phyloP scores from a whole-genome alignment of 2,888 invertebrate species.

The Saturnia pavonia region DNA sequence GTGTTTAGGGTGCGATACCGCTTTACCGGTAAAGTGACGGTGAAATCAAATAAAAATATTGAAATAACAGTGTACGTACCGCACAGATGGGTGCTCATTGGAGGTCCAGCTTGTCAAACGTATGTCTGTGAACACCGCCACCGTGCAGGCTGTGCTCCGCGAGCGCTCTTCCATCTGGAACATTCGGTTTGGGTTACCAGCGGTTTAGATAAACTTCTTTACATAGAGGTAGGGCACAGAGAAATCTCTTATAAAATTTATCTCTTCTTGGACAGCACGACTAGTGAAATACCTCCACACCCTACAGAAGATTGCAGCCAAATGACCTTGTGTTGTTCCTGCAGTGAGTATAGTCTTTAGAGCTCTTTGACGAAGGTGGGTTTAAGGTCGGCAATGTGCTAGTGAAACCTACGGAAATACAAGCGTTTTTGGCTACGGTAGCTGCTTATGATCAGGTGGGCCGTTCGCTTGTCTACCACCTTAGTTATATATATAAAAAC shows the following conservation, averaged over 20 bases:
- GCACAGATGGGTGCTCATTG: conserved; percentile 56
- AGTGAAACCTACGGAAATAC: too few relatives aligned
- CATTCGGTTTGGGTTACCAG: conserved; percentile 57
- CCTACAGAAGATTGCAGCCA: too few relatives aligned
- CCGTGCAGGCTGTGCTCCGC: conserved; percentile 65
- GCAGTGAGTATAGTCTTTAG: too few relatives aligned
- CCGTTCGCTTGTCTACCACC: too few relatives aligned
- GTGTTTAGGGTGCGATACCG: neutral
- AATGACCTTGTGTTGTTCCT: too few relatives aligned
- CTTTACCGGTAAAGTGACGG: neutral
- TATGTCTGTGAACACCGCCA: conserved; percentile 69
- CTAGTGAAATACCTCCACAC: too few relatives aligned
- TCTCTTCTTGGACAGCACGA: neutral
- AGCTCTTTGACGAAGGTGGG: too few relatives aligned
- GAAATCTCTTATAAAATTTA: neutral
- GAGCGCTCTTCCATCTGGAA: conserved; percentile 76
- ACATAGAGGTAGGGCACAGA: too few relatives aligned
- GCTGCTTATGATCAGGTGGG: too few relatives aligned
- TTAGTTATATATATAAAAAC: too few relatives aligned
- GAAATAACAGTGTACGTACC: conserved; percentile 50
- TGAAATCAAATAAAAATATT: neutral
- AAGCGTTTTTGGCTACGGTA: too few relatives aligned
- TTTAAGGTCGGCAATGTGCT: too few relatives aligned
- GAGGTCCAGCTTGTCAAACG: conserved; percentile 57
- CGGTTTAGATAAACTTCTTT: conserved; percentile 9